Evolutionary conservation across 1,140 invertebrate species (phyloP).

Genomic region (Drosophila nikananu): DNA sequence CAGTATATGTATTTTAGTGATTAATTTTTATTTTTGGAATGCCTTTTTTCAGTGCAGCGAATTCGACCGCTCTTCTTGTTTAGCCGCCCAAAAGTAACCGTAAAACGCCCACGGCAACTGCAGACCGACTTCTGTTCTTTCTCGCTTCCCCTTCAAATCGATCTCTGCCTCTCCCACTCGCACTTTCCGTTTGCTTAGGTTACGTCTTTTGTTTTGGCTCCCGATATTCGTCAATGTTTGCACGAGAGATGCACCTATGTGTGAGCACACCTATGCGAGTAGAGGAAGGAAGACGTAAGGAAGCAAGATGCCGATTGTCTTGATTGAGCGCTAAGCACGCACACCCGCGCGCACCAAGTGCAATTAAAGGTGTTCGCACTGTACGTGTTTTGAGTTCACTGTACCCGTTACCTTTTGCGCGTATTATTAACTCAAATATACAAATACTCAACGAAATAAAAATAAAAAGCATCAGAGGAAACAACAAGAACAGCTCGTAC

Average conservation of each 20-base stretch:
- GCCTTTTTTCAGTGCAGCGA: conserved; percentile 6
- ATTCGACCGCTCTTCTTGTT: conserved; percentile 2
- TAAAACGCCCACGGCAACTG: conserved; percentile 51
- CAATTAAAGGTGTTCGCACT: conserved; percentile 45
- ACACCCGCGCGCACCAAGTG: not conserved
- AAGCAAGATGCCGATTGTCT: conserved; percentile 27
- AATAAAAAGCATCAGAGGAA: conserved; percentile 39
- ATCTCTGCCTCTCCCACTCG: conserved; percentile 6
- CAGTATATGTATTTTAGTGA: too few species aligned
- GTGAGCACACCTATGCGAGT: conserved; percentile 12
- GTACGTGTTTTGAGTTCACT: conserved; percentile 68
- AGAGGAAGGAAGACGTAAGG: not conserved
- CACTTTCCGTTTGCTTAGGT: conserved; percentile 35
- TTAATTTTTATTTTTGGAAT: not conserved
- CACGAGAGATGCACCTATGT: conserved; percentile 12
- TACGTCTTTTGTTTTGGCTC: conserved; percentile 74
- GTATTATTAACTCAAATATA: conserved; percentile 69
- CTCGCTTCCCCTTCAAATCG: not conserved
- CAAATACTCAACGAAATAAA: conserved; percentile 40
- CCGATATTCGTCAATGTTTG: conserved; percentile 58
- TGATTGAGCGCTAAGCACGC: conserved; percentile 1
- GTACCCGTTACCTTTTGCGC: conserved; percentile 75
- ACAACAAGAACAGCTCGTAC: conserved; percentile 66
- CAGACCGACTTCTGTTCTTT: conserved; percentile 63
- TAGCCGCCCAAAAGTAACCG: conserved; percentile 41